Evolutionary conservation across 1,140 invertebrate genomes (phyloP), one percentile per base, ranked within the genome.

Genomic region (Heliothis virescens): DNA sequence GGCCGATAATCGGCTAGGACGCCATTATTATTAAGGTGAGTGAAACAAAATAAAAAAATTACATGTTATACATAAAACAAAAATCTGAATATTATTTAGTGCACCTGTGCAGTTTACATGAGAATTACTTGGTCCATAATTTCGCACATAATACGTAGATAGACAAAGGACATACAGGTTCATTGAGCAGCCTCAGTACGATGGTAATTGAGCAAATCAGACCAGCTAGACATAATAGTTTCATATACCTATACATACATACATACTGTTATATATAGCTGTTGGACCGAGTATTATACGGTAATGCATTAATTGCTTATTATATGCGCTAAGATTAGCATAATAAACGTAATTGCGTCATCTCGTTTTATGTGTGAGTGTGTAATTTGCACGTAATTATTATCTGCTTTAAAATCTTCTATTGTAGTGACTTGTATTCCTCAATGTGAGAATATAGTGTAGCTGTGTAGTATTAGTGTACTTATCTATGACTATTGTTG

Each of bases 261-360:
- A 63, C 18, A 15, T 62, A 34, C 3, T 65, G 47, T 47, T 2
- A 18, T 48, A 13, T 60, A 48, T 47, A 74, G 7, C 34, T 26
- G 60, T 65, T 65, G 26, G 53, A 18, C 15, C 13, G 10, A 26
- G 65, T 69, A 52, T 69, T 52, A 63, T 52, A 63, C 48, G 48
- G 15, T 76, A 76, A 63, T 76, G 60, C 47, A 48, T 53, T 65
- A 76, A 76, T 76, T 76, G 74, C 21, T 76, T 52, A 76, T 76
- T 76, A 62, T 65, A 47, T 59, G 74, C 18, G 21, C 13, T 16
- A 34, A 52, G 59, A 76, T 76, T 76, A 65, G 74, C 60, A 63
- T 76, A 74, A 48, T 74, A 62, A 76, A 65, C 60, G 52, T 18
- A 48, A 76, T 76, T 76, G 74, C 48, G 15, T 65, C 13, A 63